Base-by-base conservation (phyloP, 2,888 invertebrate species). In the Xestia xanthographa region DNA sequence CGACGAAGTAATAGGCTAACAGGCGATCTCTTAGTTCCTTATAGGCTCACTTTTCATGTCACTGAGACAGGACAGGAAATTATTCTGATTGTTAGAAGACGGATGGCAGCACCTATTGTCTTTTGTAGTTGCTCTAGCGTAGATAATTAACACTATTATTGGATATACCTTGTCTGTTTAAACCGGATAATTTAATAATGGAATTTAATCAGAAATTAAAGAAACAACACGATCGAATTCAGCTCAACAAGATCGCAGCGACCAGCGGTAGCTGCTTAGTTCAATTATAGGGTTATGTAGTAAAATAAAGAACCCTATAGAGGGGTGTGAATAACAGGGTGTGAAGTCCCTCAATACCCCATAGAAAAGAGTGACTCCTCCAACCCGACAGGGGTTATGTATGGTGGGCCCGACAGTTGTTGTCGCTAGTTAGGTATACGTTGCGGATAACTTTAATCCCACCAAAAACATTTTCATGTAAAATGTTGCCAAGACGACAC, bases 11-110 rank as follows among this genome's bases (percentile, higher is more conserved):
- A 90, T 87, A 83, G 86, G 82, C 74, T 72, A 78, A 72, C 58
- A 85, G 85, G 80, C 77, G 76, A 86, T 87, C 82, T 87, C 83
- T 81, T 72, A 81, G 88, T 90, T 91, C 90, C 90, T 90, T 73
- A 80, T 86, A 75, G 87, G 82, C 86, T 87, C 84, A 88, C 80
- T 86, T 86, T 84, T 75, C 87, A 72, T 87, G 80, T 79, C 87
- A 86, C 73, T 79, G 67, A 79, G 77, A 58, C 67, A 79, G 78
- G 75, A 82, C 80, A 88, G 87, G 87, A 87, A 90, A 84, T 85
- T 72, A 75, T 72, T 72, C 77, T 63, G 63, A 77, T 84, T 83
- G 85, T 88, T 70, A 78, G 63, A 71, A 68, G 66, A 78, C 83
- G 70, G 68, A 86, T 75, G 75, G 66, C 67, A 66, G 48, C 48